Conservation (phyloP, 2,113 vertebrate genomes). For the Carassius carassius region DNA sequence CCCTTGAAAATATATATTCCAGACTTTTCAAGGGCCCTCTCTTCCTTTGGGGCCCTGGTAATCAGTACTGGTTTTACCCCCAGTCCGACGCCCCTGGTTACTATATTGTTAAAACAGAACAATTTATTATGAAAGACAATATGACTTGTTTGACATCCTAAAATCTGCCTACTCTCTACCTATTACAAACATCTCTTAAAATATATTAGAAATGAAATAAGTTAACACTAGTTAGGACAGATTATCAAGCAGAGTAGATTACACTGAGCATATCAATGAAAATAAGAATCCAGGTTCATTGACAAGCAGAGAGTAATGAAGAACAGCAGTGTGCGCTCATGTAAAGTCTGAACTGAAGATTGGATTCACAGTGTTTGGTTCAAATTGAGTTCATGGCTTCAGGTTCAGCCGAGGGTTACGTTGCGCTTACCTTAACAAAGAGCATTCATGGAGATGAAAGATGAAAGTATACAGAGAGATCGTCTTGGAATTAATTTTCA, state of each 20-base stretch:
- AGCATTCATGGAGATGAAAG: background rate
- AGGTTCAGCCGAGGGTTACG: constrained; percentile 32
- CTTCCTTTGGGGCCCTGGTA: too few relatives aligned
- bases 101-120: constrained; percentile 26
- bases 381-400: constrained; percentile 48
- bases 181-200: background rate
- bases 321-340: background rate
- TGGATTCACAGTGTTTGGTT: constrained; percentile 23
- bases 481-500: background rate
- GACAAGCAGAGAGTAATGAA: background rate
- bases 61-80: too few relatives aligned
- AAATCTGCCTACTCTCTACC: background rate
- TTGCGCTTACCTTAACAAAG: constrained; percentile 15
- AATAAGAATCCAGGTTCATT: background rate
- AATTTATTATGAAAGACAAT: background rate
- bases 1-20: too few relatives aligned
- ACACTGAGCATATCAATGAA: too few relatives aligned
- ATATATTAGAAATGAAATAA: background rate
- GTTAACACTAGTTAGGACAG: background rate
- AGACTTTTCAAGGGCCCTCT: too few relatives aligned
- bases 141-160: too few relatives aligned
- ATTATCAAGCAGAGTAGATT: background rate
- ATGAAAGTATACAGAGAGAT: background rate
- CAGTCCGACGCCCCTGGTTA: too few relatives aligned
- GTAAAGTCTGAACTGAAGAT: background rate